Evolutionary conservation across 1,140 invertebrate species (phyloP).

Genomic region (Conus betulinus): DNA sequence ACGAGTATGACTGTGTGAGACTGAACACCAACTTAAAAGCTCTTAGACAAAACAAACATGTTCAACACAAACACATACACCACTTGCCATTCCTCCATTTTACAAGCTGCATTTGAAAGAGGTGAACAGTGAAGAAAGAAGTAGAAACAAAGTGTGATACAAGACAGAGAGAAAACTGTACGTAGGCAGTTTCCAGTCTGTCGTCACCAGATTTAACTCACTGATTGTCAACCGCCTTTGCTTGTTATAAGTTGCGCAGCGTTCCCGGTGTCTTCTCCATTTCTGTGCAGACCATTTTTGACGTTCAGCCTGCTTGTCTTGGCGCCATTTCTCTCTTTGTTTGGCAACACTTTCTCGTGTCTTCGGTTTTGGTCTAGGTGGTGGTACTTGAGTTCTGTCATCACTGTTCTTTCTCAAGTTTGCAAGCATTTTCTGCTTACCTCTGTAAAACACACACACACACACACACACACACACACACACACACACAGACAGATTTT

Average conservation of each 20-base stretch:
- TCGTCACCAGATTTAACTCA: background rate
- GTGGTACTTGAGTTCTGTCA: background rate
- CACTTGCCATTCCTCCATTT: background rate
- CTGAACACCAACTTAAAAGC: too few relatives aligned
- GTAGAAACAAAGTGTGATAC: background rate
- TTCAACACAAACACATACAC: background rate
- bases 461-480: background rate
- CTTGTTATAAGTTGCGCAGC: background rate
- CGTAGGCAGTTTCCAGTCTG: background rate
- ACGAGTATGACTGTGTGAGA: background rate
- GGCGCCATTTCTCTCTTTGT: background rate
- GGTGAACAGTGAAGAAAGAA: background rate
- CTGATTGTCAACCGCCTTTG: background rate
- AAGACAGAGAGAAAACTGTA: background rate
- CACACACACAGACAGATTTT: too few relatives aligned
- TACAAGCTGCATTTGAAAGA: background rate
- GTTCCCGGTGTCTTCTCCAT: background rate
- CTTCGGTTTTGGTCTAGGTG: background rate
- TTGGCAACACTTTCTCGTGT: background rate
- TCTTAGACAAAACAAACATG: background rate
- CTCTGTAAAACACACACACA: background rate
- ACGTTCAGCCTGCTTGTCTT: background rate
- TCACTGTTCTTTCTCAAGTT: background rate
- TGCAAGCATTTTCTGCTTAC: background rate
- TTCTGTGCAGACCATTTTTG: background rate